Evolutionary conservation across 2,888 invertebrate species (phyloP), one percentile per base, ranked within the genome.

Genomic region (Pherbina coryleti): DNA sequence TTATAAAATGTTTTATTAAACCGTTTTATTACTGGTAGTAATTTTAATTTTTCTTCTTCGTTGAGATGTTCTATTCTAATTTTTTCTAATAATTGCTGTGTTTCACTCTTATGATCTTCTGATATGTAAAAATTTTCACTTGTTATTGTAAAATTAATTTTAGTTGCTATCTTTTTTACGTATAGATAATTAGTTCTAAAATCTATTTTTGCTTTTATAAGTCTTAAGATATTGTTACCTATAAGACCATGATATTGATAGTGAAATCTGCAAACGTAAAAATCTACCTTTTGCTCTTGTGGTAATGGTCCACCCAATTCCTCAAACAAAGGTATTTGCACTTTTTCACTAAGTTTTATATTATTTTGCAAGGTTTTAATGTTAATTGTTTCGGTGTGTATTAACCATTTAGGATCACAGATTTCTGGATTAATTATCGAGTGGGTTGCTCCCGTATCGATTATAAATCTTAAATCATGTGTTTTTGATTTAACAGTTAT

Each of bases 191-290:
- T 75, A 51, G 70, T 25, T 31, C 57, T 17, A 49, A 76, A 79
- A 31, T 77, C 66, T 53, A 79, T 70, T 19, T 34, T 19, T 0
- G 80, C 73, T n/a, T 77, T 64, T 8, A 77, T 70, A 53, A 49
- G 73, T 73, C 44, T 69, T 8, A 79, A 57, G 57, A 77, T 9
- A 44, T 77, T 77, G 34, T 81, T 79, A 0, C 81, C 79, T 51
- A 79, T 75, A 44, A 81, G 5, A 0, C 79, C 79, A 44, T 81
- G 74, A 37, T 79, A 79, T 11, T 67, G 67, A 31, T 78, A 66
- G 44, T 81, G 80, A 19, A 80, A 80, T 55, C 75, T n/a, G n/a
- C 28, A 55, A 5, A 80, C 71, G 25, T 31, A 69, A 69, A 78
- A 78, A 73, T 79, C 77, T 11, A 74, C 49, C 22, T 28, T 14